A percentile compares a stretch with the other conserved stretches of the same genome.
Evolutionary conservation across 1,140 invertebrate species (phyloP).

Genomic region (Drosophila neocordata): DNA sequence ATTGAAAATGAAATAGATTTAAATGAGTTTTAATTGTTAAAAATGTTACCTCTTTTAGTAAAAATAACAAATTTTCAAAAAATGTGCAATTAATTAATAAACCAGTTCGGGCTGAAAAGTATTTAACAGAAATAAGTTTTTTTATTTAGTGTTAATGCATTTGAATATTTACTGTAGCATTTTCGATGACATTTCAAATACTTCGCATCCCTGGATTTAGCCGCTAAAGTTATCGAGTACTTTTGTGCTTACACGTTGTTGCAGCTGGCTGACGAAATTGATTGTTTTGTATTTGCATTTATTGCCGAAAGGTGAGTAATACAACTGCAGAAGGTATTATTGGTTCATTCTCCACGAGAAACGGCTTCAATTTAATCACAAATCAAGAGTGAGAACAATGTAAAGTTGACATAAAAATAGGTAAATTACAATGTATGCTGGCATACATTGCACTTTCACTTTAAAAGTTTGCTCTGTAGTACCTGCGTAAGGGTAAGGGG

Average conservation of each 20-base stretch:
- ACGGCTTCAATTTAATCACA: neutral
- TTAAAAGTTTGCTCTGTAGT: constrained; percentile 20
- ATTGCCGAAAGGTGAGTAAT: constrained; percentile 68
- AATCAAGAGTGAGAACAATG: constrained; percentile 4
- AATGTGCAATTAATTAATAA: neutral
- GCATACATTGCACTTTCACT: constrained; percentile 60
- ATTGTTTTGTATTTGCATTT: constrained; percentile 58
- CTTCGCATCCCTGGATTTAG: neutral
- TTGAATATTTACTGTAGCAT: neutral
- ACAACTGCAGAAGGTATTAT: constrained; percentile 18
- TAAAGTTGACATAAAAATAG: constrained; percentile 17
- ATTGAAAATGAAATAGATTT: constrained; percentile 62
- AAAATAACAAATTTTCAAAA: too few relatives aligned
- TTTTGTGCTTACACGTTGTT: constrained; percentile 55
- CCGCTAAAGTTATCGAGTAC: constrained; percentile 21
- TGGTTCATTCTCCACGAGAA: neutral
- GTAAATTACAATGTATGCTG: constrained; percentile 47
- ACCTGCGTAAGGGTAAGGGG: constrained; percentile 20
- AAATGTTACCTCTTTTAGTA: neutral
- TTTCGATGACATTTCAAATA: neutral
- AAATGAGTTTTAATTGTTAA: constrained; percentile 47
- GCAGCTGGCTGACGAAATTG: constrained; percentile 74
- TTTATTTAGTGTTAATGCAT: too few relatives aligned
- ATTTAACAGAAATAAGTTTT: too few relatives aligned
- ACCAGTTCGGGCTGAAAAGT: too few relatives aligned